Base-by-base conservation (phyloP, 2,888 invertebrate genomes). In the Mythimna impura region DNA sequence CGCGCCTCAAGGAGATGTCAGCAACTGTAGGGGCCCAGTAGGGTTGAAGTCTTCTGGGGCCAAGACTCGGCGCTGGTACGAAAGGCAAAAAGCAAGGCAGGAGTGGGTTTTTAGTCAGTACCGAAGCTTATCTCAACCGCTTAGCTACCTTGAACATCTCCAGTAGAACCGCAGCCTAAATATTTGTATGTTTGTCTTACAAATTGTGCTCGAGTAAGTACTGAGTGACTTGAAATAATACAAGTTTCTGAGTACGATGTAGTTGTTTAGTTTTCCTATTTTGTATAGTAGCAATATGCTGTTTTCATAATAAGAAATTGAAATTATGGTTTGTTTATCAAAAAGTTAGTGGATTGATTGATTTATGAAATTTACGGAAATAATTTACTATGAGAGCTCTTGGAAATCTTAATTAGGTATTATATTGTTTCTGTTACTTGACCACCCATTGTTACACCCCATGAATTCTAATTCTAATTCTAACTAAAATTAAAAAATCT, bases 171-270 rank as follows among this genome's bases (percentile, higher is more conserved):
- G 50, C 9, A 52, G 0, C 9, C 50, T 52, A 81, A 74, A 81
- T 71, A 76, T 52, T n/a, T 66, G 25, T 43, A 30, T 70, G 70
- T 83, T 82, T 76, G 65, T 62, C n/a, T 82, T 72, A 67, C 58
- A 71, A 83, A 78, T 78, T 77, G 76, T 74, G 55, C n/a, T 70
- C 34, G 1, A 4, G 22, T 64, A n/a, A 4, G 22, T 64, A n/a
- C 60, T 81, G 61, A 76, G 55, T 64, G 64, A 69, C 50, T 78
- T 61, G 36, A 61, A 70, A 66, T 73, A 82, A 82, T 82, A 68
- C 9, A 20, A 34, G 20, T 66, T 61, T 40, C 66, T 40, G 22
- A n/a, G 65, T 65, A 65, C 12, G 34, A 12, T 50, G 22, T 66
- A 14, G 25, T 62, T 40, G n/a, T 63, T 36, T 71, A 14, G 20